Conservation (phyloP, 2,113 vertebrate genomes). For the Hypocryptadius cinnamomeus region DNA sequence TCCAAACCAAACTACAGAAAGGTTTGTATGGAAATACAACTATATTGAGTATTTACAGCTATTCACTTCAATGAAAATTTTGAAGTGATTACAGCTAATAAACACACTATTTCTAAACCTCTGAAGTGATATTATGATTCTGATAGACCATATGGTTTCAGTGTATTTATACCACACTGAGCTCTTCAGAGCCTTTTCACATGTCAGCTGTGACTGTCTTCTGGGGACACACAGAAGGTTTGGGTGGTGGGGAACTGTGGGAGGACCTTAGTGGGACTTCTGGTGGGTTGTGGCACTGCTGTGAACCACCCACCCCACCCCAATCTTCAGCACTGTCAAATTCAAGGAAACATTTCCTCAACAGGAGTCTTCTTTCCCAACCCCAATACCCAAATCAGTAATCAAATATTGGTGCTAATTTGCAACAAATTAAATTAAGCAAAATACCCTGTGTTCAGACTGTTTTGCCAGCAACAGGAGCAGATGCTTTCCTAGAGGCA, state of each 20-base stretch:
- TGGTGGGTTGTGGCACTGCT: not conserved
- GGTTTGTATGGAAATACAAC: not conserved
- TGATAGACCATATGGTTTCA: constrained; percentile 11
- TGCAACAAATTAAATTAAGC: not conserved
- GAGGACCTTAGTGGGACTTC: not conserved
- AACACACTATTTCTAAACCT: not conserved
- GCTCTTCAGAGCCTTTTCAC: not conserved
- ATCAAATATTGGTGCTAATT: not conserved
- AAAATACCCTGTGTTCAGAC: not conserved
- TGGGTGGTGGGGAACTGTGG: fast-evolving
- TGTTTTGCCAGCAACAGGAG: not conserved
- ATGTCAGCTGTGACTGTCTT: not conserved
- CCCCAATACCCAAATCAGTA: not conserved
- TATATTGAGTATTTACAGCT: not conserved
- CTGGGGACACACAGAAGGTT: not conserved
- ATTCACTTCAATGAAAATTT: not conserved
- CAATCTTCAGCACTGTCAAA: not conserved
- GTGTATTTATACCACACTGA: not conserved
- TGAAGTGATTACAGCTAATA: constrained; percentile 34
- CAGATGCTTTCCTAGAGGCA: not conserved
- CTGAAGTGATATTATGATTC: not conserved
- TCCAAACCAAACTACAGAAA: not conserved
- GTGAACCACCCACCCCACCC: not conserved
- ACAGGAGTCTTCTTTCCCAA: not conserved
- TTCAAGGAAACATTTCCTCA: not conserved